Base-by-base conservation (phyloP, 2,888 invertebrate species). In the Ceramica pisi region DNA sequence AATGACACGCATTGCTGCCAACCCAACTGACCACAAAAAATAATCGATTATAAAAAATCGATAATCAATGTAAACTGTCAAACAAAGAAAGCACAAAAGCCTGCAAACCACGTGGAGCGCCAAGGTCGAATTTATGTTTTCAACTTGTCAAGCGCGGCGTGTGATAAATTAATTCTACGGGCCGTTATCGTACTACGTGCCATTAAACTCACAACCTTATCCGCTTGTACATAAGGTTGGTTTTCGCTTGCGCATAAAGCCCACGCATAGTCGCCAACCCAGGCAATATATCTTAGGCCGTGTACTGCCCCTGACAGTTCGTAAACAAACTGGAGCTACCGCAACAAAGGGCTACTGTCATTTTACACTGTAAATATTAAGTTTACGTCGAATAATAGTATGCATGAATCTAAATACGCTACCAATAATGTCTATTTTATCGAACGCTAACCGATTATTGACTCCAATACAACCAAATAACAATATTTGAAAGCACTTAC, bases 121-220 rank as follows among this genome's bases (percentile, higher is more conserved):
- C 96, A 96, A 96, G 96, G 96, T 96, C 96, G 95, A 96, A 96
- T 96, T 96, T 96, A 96, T 96, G 96, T 96, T 96, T 96, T 96
- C 96, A 95, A 96, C 96, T 96, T 96, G 96, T 96, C 96, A 96
- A 96, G 95, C 95, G 92, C 94, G 95, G 94, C 95, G 95, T 95
- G 95, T 96, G 95, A 96, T 96, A 96, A 96, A 96, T 96, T 96
- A 96, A 96, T 96, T 95, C 96, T 94, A 95, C 95, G 94, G 92
- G 94, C 94, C 94, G 95, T 95, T 95, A 96, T 94, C 92, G 93
- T 89, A 76, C 50, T 50, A 23, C 12, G 7, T 2, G 59, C 21
- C 73, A 78, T 19, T 21, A 67, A 59, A 92, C 66, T 89, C 79
- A 89, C 51, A 65, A 83, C 91, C 85, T 86, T 93, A 91, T 69